Evolutionary conservation across 2,797 vertebrate species (phyloP).

Genomic region (Bryconaethiops microstoma): DNA sequence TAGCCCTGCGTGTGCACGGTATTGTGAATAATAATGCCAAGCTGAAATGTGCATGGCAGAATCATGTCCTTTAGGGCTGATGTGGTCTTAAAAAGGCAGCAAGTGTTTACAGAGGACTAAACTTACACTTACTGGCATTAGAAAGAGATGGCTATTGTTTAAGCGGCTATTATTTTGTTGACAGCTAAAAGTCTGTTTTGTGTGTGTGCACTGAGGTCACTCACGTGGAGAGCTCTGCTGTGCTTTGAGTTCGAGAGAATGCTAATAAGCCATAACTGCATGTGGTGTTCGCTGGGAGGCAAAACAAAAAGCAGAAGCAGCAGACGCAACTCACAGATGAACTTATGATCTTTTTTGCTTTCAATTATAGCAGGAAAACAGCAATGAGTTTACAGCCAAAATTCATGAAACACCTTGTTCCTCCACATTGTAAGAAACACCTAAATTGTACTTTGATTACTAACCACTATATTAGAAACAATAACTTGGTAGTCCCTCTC

Average conservation of each 20-base stretch:
- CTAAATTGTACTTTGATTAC: too few species aligned
- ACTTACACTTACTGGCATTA: background rate
- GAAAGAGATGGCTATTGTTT: conserved; percentile 7
- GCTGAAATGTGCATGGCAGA: conserved; percentile 15
- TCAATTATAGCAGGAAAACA: too few species aligned
- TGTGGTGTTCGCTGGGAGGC: conserved; percentile 31
- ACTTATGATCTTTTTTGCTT: background rate
- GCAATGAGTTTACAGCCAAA: too few species aligned
- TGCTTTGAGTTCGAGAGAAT: conserved; percentile 36
- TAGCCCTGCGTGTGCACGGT: background rate
- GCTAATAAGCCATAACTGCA: conserved; percentile 46
- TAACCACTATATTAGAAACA: too few species aligned
- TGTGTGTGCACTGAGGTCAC: conserved; percentile 44
- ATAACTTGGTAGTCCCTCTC: too few species aligned
- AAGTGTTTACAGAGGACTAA: conserved; percentile 23
- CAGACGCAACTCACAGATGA: background rate
- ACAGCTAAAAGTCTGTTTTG: background rate
- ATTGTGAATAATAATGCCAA: conserved; percentile 44
- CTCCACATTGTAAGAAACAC: too few species aligned
- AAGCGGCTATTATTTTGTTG: too few species aligned
- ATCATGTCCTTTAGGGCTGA: background rate
- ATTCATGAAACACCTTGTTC: too few species aligned
- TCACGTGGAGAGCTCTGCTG: conserved; percentile 47
- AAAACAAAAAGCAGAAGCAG: conserved; percentile 21
- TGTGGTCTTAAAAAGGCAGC: background rate